Conservation (phyloP, 2,797 vertebrate genomes). For the Characodon lateralis region DNA sequence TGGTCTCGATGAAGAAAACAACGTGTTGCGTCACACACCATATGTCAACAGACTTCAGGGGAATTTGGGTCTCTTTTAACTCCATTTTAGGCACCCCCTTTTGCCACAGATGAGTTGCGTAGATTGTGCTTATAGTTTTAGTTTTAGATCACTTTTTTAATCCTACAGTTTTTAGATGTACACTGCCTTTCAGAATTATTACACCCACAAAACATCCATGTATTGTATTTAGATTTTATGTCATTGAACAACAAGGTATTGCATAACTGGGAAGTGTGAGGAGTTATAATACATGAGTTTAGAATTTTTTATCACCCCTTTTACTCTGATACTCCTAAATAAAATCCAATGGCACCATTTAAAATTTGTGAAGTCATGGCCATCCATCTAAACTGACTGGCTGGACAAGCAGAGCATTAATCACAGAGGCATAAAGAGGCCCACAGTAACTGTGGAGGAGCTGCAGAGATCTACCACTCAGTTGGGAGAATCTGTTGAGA, state of each 20-base stretch:
- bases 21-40: conserved; percentile 42
- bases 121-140: not conserved
- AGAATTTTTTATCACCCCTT: not conserved
- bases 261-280: not conserved
- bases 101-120: conserved; percentile 11
- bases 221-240: not conserved
- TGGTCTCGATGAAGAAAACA: conserved; percentile 39
- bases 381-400: not conserved
- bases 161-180: not conserved
- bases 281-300: not conserved
- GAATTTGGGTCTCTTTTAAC: conserved; percentile 22
- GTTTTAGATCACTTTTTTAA: not conserved
- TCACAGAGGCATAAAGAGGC: not conserved
- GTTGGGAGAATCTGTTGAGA: too few species aligned
- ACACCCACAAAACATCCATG: not conserved
- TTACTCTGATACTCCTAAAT: not conserved
- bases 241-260: not conserved
- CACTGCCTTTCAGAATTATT: not conserved
- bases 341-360: not conserved
- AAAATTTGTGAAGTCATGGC: not conserved
- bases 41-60: conserved; percentile 13
- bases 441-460: too few species aligned
- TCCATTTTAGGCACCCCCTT: conserved; percentile 15
- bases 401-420: not conserved
- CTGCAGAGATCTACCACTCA: too few species aligned